A percentile compares a stretch with the other conserved stretches of the same genome.
Evolutionary conservation across 2,113 vertebrate genomes (phyloP).

Genomic region (Tapirus terrestris): DNA sequence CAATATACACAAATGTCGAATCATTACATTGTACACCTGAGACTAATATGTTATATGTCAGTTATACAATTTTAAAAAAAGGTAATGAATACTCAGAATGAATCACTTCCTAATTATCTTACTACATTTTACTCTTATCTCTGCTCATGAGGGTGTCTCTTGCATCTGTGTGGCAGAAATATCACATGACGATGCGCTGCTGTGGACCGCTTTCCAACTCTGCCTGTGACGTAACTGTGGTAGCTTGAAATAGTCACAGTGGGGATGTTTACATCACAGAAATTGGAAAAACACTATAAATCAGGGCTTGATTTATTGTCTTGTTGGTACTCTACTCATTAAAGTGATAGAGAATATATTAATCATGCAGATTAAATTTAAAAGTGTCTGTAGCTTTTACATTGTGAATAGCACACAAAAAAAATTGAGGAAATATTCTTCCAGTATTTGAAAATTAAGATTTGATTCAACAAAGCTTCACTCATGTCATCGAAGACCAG

Average conservation of each 20-base stretch:
- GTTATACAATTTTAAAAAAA: neutral
- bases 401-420: neutral
- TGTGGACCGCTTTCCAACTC: neutral
- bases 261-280: neutral
- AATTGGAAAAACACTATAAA: neutral
- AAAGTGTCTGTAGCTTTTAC: neutral
- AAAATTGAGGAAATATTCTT: neutral
- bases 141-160: neutral
- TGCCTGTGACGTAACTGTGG: neutral
- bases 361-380: neutral
- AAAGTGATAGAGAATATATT: neutral
- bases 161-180: neutral
- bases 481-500: neutral
- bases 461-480: neutral
- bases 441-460: neutral
- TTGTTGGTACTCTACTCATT: neutral
- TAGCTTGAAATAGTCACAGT: neutral
- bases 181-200: neutral
- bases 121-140: neutral
- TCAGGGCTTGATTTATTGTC: neutral
- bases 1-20: neutral
- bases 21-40: too few relatives aligned
- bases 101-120: neutral
- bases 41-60: too few relatives aligned
- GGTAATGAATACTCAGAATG: neutral